phyloP scores from a whole-genome alignment of 2,888 invertebrate genomes.

The Argynnis bischoffii region DNA sequence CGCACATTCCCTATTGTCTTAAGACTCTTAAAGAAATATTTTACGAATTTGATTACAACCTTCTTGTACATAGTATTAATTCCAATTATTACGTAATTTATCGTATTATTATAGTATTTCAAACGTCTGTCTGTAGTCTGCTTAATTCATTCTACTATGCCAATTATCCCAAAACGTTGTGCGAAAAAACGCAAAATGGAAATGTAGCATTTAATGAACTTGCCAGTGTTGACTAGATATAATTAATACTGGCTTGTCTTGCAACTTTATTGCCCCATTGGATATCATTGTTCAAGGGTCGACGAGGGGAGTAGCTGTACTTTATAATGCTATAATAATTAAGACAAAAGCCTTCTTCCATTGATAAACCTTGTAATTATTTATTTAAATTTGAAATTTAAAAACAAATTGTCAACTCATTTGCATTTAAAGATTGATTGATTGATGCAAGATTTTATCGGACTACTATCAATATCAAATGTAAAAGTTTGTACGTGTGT shows the following conservation, averaged over 20 bases:
- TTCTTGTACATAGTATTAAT: no score
- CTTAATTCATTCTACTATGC: background rate
- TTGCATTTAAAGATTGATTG: no score
- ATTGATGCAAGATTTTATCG: no score
- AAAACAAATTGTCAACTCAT: no score
- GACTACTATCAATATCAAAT: no score
- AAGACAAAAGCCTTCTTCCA: slow-evolving; percentile 74
- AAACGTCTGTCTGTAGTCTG: background rate
- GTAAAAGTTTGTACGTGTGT: no score
- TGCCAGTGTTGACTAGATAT: slow-evolving; percentile 66
- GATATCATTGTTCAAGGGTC: slow-evolving; percentile 65
- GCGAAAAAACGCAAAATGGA: slow-evolving; percentile 67
- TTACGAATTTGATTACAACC: no score
- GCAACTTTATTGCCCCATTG: slow-evolving; percentile 67
- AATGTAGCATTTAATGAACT: slow-evolving; percentile 78
- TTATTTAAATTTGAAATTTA: slow-evolving; percentile 50
- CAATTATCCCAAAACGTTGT: slow-evolving; percentile 31
- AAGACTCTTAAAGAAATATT: no score
- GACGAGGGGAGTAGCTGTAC: slow-evolving; percentile 57
- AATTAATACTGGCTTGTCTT: slow-evolving; percentile 76
- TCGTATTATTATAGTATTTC: no score
- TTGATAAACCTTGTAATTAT: slow-evolving; percentile 71
- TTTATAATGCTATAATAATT: slow-evolving; percentile 78
- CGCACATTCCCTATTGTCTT: no score
- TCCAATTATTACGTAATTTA: no score